phyloP scores from a whole-genome alignment of 2,113 vertebrate genomes.

The Platycercus adscitus region DNA sequence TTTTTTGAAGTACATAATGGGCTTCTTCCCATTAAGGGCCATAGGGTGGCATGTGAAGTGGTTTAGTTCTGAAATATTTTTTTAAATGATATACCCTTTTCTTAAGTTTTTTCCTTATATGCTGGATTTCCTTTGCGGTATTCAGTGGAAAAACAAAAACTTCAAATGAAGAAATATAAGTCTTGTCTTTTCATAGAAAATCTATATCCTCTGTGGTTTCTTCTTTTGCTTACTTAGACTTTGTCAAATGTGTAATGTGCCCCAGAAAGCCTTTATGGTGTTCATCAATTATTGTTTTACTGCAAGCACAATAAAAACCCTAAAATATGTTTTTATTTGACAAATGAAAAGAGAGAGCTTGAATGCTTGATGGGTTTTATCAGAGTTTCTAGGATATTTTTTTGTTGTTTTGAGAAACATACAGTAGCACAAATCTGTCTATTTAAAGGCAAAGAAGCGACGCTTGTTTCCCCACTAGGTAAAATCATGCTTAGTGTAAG shows the following conservation, averaged over 20 bases:
- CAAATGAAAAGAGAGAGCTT: constrained; percentile 29
- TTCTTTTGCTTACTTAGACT: constrained; percentile 27
- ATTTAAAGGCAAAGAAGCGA: neutral
- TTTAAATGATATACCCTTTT: neutral
- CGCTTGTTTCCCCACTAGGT: neutral
- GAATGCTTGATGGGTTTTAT: neutral
- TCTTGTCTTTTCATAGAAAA: constrained; percentile 34
- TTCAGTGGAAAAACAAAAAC: constrained; percentile 17
- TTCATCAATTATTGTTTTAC: constrained; percentile 58
- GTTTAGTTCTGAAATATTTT: neutral
- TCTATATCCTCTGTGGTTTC: constrained; percentile 34
- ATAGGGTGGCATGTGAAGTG: neutral
- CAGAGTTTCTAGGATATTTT: neutral
- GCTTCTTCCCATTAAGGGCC: neutral
- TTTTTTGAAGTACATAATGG: neutral
- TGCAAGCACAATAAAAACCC: neutral
- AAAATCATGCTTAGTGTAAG: neutral
- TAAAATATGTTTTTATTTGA: constrained; percentile 45
- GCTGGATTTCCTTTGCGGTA: neutral
- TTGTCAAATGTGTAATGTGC: constrained; percentile 27
- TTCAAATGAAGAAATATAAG: constrained; percentile 46
- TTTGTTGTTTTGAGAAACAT: neutral
- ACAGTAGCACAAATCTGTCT: neutral
- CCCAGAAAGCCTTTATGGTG: constrained; percentile 26
- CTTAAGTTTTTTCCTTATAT: neutral